These are phyloP conservation scores for Monomorium pharaonis DNA, from an alignment of 1,140 invertebrate species.

Conservation along the genomic window DNA sequence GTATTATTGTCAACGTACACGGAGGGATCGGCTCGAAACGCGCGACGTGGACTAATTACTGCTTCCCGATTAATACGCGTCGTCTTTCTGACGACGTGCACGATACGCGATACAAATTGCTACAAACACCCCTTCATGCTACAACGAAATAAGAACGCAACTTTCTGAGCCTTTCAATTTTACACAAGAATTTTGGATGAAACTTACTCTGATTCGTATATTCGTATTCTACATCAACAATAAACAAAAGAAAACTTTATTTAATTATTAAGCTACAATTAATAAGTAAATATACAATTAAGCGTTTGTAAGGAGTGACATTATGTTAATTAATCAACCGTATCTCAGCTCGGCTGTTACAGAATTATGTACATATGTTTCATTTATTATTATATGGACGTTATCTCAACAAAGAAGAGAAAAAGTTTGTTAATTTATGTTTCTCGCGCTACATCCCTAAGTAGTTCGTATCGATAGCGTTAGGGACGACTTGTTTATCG, in stretches of 20 bases:
- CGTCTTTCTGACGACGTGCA: slow-evolving; percentile 7
- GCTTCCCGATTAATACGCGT: slow-evolving; percentile 29
- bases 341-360: background rate
- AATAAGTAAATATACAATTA: background rate
- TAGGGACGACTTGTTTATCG: slow-evolving; percentile 68
- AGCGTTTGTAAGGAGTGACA: background rate
- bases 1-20: slow-evolving; percentile 22
- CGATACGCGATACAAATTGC: slow-evolving; percentile 33
- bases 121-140: background rate
- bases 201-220: background rate
- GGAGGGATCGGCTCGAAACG: slow-evolving; percentile 19
- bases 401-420: slow-evolving; percentile 8
- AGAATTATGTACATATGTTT: background rate
- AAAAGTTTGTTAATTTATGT: slow-evolving; percentile 37
- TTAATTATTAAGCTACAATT: background rate
- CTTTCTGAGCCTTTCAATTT: background rate
- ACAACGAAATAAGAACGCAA: background rate
- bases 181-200: background rate
- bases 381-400: slow-evolving; percentile 3
- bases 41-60: slow-evolving; percentile 24
- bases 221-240: too few relatives aligned
- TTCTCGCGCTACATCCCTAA: background rate
- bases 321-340: background rate
- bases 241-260: background rate
- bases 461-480: slow-evolving; percentile 56